Evolutionary conservation across 2,888 invertebrate species (phyloP).

Genomic region (Drosophila robusta): DNA sequence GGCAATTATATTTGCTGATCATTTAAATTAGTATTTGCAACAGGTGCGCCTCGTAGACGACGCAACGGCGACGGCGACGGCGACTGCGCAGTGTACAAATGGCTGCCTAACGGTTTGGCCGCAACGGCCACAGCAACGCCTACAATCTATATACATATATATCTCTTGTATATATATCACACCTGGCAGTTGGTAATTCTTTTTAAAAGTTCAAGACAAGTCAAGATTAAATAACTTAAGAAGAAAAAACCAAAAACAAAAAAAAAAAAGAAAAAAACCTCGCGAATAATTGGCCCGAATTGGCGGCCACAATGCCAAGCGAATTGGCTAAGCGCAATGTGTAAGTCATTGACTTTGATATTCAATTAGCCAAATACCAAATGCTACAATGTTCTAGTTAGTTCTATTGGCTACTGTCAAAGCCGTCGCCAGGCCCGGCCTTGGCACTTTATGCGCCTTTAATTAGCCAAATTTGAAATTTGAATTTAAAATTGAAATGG

Average conservation of each 20-base stretch:
- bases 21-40: constrained; percentile 76
- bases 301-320: constrained; percentile 70
- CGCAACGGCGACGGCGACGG: constrained; percentile 11
- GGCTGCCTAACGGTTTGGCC: constrained; percentile 65
- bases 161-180: constrained; percentile 32
- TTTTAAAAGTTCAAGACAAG: constrained; percentile 64
- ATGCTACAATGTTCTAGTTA: constrained; percentile 71
- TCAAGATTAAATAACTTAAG: constrained; percentile 64
- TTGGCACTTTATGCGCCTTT: constrained; percentile 75
- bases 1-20: constrained; percentile 63
- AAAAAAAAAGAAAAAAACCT: constrained; percentile 7
- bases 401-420: constrained; percentile 74
- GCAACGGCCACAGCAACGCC: constrained; percentile 36
- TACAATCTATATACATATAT: constrained; percentile 12
- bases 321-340: constrained; percentile 69
- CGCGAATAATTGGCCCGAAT: constrained; percentile 74
- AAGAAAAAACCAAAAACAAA: constrained; percentile 7
- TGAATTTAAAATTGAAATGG: constrained; percentile 32
- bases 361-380: constrained; percentile 75
- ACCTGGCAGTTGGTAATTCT: constrained; percentile 39
- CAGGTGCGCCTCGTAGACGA: constrained; percentile 64
- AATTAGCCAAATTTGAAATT: constrained; percentile 77
- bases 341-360: constrained; percentile 82
- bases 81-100: constrained; percentile 43
- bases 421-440: constrained; percentile 61